phyloP scores from a whole-genome alignment of 1,140 invertebrate genomes.

The Drosophila gunungcola region DNA sequence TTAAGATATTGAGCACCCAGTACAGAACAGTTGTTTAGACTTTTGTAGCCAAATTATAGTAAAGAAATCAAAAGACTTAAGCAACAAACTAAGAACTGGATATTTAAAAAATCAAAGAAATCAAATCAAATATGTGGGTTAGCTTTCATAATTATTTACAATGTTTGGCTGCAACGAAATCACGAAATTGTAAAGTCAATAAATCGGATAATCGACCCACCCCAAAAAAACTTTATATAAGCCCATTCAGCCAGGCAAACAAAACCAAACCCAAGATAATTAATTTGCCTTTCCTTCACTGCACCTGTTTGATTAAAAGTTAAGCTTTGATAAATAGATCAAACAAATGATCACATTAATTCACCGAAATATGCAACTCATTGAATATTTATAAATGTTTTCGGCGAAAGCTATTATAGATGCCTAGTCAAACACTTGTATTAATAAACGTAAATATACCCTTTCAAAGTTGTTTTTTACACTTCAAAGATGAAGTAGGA shows the following conservation, averaged over 20 bases:
- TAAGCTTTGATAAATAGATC: conserved; percentile 18
- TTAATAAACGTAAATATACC: conserved; percentile 15
- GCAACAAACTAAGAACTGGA: conserved; percentile 19
- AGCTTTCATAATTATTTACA: background rate
- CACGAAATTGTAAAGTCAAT: background rate
- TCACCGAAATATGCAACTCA: conserved; percentile 31
- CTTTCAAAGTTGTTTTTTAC: conserved; percentile 10
- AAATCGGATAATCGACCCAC: conserved; percentile 18
- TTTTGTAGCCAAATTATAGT: background rate
- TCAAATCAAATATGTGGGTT: background rate
- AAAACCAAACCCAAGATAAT: background rate
- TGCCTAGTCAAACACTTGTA: conserved; percentile 14
- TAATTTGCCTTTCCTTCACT: conserved; percentile 14
- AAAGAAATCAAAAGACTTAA: conserved; percentile 40
- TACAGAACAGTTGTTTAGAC: too few relatives aligned
- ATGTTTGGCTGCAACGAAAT: background rate
- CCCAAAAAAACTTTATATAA: conserved; percentile 19
- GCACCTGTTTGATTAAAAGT: conserved; percentile 34
- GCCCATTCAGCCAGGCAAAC: background rate
- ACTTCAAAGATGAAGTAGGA: conserved; percentile 4
- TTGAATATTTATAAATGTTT: conserved; percentile 24
- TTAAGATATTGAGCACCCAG: too few relatives aligned
- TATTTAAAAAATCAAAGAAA: background rate
- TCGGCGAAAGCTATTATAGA: conserved; percentile 29
- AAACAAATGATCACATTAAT: conserved; percentile 22